Percentiles rank a stretch among this genome's conserved stretches.
Conservation (phyloP, 2,113 vertebrate species). For the Barnardius zonarius region DNA sequence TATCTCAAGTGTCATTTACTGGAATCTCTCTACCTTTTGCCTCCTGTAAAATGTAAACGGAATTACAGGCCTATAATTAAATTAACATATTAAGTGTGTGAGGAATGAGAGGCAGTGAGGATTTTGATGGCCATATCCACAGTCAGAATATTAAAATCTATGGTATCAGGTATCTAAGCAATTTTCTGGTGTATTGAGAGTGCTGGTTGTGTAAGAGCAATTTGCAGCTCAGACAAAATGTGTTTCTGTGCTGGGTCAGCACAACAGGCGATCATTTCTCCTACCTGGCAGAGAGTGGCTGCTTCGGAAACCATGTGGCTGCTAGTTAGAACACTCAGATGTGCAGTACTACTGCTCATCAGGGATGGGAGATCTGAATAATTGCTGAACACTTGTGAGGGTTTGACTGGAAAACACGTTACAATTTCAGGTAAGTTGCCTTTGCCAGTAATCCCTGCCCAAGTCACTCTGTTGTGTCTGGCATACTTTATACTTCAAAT, state of each 20-base stretch:
- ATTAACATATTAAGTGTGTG: constrained; percentile 15
- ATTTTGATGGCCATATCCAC: neutral
- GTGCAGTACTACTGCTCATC: neutral
- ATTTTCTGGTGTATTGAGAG: neutral
- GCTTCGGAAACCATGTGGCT: neutral
- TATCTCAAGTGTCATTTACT: constrained; percentile 49
- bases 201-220: neutral
- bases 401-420: neutral
- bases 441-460: neutral
- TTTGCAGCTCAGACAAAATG: neutral
- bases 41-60: constrained; percentile 34
- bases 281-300: neutral
- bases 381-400: neutral
- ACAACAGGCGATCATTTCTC: neutral
- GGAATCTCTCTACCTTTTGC: constrained; percentile 29
- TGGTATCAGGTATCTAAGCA: neutral
- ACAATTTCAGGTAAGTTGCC: neutral
- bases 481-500: neutral
- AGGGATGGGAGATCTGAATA: neutral
- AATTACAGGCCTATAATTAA: constrained; percentile 50
- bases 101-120: neutral
- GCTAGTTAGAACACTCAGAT: neutral
- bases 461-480: neutral
- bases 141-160: neutral
- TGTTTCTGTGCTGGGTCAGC: constrained; percentile 20